phyloP scores from a whole-genome alignment of 2,113 vertebrate species.

The Bambusicola thoracicus region DNA sequence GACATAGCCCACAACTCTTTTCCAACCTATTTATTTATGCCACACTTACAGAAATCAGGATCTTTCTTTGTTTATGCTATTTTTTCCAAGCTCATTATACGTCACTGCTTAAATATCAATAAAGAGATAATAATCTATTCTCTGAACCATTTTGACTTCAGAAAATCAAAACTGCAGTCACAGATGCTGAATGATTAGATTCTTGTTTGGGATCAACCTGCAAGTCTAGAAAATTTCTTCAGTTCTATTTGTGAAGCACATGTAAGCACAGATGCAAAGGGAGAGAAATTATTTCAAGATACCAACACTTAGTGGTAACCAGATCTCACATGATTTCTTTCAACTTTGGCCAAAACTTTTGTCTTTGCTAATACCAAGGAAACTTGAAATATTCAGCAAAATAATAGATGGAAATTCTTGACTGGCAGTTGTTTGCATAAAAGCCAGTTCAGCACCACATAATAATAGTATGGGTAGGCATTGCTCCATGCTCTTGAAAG shows the following conservation, averaged over 20 bases:
- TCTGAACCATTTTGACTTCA: not conserved
- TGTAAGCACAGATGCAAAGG: not conserved
- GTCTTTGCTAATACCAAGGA: not conserved
- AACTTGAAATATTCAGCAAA: slow-evolving; percentile 2
- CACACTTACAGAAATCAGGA: not conserved
- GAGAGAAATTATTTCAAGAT: not conserved
- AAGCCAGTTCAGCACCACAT: not conserved
- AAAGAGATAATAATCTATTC: not conserved
- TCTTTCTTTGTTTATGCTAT: not conserved
- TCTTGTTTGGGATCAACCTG: not conserved
- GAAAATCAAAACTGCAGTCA: not conserved
- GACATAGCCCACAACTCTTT: not conserved
- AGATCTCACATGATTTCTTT: not conserved
- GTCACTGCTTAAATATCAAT: not conserved
- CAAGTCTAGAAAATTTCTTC: not conserved
- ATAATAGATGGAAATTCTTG: slow-evolving; percentile 21
- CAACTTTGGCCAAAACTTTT: not conserved
- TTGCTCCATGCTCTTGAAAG: not conserved
- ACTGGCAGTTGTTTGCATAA: not conserved
- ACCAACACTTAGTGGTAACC: not conserved
- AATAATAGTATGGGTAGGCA: not conserved
- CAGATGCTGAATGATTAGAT: not conserved
- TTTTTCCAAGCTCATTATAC: not conserved
- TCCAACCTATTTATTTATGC: not conserved
- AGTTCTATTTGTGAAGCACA: not conserved